These are phyloP conservation scores for Sphenopsis melanotis DNA, from an alignment of 2,797 vertebrate genomes.

Conservation along the genomic window DNA sequence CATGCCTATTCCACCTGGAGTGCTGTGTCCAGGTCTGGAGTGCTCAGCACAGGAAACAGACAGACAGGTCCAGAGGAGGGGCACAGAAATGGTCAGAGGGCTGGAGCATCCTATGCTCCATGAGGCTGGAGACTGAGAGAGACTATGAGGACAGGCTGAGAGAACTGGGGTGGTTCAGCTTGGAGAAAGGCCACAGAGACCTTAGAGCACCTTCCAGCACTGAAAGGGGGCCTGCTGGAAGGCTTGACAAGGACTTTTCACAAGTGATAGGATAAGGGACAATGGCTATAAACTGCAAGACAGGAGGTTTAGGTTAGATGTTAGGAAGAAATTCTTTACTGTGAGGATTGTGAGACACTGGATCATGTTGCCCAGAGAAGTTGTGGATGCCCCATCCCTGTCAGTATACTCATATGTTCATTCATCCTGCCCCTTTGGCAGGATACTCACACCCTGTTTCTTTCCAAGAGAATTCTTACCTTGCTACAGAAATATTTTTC, in stretches of 20 bases:
- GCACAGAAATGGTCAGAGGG: not conserved
- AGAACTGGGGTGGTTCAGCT: not conserved
- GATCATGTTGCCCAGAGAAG: not conserved
- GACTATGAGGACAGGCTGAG: not conserved
- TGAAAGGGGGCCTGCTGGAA: not conserved
- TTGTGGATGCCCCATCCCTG: not conserved
- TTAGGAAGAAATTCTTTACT: not conserved
- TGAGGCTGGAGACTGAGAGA: not conserved
- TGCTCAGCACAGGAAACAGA: not conserved
- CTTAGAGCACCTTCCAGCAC: not conserved
- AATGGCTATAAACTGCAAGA: not conserved
- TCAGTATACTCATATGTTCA: rapidly evolving
- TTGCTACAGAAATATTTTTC: not conserved
- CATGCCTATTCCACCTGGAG: not conserved
- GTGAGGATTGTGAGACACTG: not conserved
- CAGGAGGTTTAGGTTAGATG: not conserved
- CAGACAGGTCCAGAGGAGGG: not conserved
- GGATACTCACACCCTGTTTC: not conserved
- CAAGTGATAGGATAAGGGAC: no score
- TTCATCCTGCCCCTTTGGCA: not conserved
- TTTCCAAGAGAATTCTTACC: not conserved
- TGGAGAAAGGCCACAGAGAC: not conserved
- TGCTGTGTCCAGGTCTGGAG: not conserved
- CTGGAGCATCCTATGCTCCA: not conserved
- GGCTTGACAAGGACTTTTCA: not conserved